phyloP scores from a whole-genome alignment of 2,113 vertebrate species.

The Takifugu bimaculatus region DNA sequence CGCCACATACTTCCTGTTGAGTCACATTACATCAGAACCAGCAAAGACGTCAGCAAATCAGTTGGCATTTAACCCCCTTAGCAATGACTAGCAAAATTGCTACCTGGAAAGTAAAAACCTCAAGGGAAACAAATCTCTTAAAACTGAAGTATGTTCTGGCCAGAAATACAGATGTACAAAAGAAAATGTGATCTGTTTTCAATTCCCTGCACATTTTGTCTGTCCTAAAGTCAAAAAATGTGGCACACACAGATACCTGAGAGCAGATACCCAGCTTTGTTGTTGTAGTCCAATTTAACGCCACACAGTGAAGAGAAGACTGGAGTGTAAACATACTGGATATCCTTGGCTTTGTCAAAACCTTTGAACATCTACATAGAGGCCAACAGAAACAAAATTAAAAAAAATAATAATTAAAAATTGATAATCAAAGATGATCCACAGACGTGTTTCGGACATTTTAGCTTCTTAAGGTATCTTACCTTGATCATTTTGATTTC shows the following conservation, averaged over 20 bases:
- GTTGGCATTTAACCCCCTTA: too few relatives aligned
- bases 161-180: too few relatives aligned
- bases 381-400: not conserved
- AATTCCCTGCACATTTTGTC: not conserved
- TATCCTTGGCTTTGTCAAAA: conserved; percentile 85
- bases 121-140: too few relatives aligned
- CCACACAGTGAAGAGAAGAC: conserved; percentile 87
- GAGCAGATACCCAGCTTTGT: conserved; percentile 88
- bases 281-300: conserved; percentile 84
- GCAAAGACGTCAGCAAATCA: not conserved
- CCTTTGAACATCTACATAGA: conserved; percentile 91
- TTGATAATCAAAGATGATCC: too few relatives aligned
- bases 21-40: conserved; percentile 22
- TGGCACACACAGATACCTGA: conserved; percentile 78
- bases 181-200: too few relatives aligned
- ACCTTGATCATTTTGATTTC: conserved; percentile 98
- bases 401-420: not conserved
- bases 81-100: too few relatives aligned
- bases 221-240: not conserved
- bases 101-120: too few relatives aligned
- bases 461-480: conserved; percentile 45
- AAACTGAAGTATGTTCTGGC: too few relatives aligned
- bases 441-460: not conserved
- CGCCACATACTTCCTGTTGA: conserved; percentile 79
- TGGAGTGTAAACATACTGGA: conserved; percentile 89